These are phyloP conservation scores for Ariopsis seemanni DNA, from an alignment of 2,113 vertebrate species.

Conservation along the genomic window DNA sequence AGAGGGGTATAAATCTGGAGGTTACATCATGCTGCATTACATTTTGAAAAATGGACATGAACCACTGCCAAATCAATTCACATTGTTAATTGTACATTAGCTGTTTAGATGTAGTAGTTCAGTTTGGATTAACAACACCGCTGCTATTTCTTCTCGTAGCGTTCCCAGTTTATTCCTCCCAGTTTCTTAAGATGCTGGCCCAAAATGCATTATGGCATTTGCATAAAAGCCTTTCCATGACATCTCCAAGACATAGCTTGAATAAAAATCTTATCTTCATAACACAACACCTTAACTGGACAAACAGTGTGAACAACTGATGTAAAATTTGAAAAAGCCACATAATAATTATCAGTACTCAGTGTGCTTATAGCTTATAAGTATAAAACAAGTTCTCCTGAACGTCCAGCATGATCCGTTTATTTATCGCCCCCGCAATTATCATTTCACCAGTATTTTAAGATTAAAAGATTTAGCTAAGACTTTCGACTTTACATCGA, in stretches of 20 bases:
- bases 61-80: not conserved
- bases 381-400: not conserved
- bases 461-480: constrained; percentile 31
- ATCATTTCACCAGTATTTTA: not conserved
- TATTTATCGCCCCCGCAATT: not conserved
- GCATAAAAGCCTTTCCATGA: not conserved
- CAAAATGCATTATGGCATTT: not conserved
- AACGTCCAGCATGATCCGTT: not conserved
- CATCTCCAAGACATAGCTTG: not conserved
- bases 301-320: not conserved
- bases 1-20: not conserved
- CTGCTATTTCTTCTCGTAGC: not conserved
- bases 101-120: not conserved
- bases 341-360: not conserved
- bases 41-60: not conserved
- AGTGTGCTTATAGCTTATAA: not conserved
- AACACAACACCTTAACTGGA: not conserved
- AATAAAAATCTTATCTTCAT: not conserved
- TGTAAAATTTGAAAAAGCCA: not conserved
- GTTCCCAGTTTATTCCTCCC: not conserved
- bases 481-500: constrained; percentile 22
- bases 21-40: not conserved
- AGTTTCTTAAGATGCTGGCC: not conserved
- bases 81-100: not conserved
- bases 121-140: not conserved